phyloP scores from a whole-genome alignment of 2,113 vertebrate species.

The Ctenomys sociabilis region DNA sequence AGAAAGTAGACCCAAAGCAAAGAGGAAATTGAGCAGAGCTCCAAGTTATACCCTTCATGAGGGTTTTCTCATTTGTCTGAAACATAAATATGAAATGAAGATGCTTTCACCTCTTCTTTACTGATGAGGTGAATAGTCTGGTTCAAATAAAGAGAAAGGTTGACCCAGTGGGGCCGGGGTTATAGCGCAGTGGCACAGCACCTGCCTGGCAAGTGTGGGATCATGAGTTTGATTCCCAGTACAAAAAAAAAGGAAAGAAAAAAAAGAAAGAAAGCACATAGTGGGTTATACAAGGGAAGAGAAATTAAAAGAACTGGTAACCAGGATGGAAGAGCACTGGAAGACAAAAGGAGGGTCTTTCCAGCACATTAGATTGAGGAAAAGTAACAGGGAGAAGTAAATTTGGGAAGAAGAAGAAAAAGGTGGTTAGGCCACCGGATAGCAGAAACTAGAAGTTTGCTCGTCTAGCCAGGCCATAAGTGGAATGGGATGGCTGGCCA shows the following conservation, averaged over 20 bases:
- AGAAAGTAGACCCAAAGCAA: neutral
- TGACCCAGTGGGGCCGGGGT: neutral
- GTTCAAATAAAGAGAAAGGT: neutral
- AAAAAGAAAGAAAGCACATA: neutral
- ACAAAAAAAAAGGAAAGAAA: too few relatives aligned
- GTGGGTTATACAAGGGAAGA: neutral
- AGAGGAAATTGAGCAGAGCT: neutral
- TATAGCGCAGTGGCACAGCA: too few relatives aligned
- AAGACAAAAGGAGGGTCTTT: neutral
- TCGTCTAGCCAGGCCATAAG: neutral
- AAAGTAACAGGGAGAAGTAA: neutral
- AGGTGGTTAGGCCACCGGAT: neutral
- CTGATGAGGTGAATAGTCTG: neutral
- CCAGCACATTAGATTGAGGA: fast-evolving
- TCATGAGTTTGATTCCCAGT: too few relatives aligned
- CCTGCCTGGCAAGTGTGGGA: too few relatives aligned
- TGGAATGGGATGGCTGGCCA: too few relatives aligned
- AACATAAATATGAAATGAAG: neutral
- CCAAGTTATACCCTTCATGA: neutral
- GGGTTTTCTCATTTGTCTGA: neutral
- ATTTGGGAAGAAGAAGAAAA: fast-evolving
- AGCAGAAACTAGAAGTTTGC: neutral
- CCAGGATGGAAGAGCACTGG: neutral
- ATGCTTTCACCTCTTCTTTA: neutral
- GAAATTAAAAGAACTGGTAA: neutral